A percentile compares a stretch with the other conserved stretches of the same genome.
Conservation (phyloP, 1,140 invertebrate species). For the Anastrepha obliqua region DNA sequence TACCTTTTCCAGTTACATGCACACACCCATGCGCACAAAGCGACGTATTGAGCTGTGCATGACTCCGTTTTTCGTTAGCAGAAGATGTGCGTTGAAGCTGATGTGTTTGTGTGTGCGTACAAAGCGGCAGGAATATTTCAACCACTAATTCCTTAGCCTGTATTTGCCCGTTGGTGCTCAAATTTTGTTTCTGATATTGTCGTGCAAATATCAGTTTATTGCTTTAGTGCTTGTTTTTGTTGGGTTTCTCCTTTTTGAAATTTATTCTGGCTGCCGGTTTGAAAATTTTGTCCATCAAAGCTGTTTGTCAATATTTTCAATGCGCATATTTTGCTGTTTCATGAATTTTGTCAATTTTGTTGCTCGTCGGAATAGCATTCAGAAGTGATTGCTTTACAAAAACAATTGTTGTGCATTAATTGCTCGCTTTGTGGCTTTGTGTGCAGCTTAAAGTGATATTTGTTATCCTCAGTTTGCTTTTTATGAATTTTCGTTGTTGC, state of each 20-base stretch:
- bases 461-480: too few relatives aligned
- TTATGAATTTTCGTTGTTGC: too few relatives aligned
- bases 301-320: neutral
- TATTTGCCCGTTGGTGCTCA: neutral
- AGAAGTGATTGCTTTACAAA: slow-evolving; percentile 25
- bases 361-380: neutral
- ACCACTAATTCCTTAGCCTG: slow-evolving; percentile 28
- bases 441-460: neutral
- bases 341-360: neutral
- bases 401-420: neutral
- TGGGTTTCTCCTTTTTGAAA: neutral
- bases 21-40: neutral
- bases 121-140: neutral
- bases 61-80: neutral
- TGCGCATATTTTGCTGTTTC: neutral
- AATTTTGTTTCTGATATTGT: neutral
- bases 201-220: neutral
- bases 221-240: neutral
- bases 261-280: neutral
- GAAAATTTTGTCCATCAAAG: neutral
- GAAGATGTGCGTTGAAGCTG: neutral
- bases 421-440: slow-evolving; percentile 19
- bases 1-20: neutral
- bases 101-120: neutral
- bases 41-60: neutral